phyloP scores from a whole-genome alignment of 2,888 invertebrate species.

The Drosophila anomelani region DNA sequence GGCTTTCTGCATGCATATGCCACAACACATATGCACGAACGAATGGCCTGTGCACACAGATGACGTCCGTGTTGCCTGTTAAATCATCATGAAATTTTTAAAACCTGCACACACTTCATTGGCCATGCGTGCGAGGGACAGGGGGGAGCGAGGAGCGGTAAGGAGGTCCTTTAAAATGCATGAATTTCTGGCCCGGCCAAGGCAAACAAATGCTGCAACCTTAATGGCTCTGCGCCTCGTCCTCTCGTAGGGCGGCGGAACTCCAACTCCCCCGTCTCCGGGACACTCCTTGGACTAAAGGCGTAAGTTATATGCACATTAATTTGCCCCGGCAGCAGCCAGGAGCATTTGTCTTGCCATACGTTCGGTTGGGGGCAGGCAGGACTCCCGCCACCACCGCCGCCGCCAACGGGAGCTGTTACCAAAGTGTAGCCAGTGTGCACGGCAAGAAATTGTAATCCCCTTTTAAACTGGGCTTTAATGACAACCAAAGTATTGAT shows the following conservation, averaged over 20 bases:
- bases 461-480: background rate
- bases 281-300: conserved; percentile 32
- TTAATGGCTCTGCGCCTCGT: conserved; percentile 52
- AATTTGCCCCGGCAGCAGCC: conserved; percentile 69
- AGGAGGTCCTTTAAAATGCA: conserved; percentile 68
- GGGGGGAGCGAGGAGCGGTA: background rate
- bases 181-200: conserved; percentile 47
- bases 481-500: background rate
- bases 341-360: conserved; percentile 66
- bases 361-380: conserved; percentile 22
- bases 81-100: conserved; percentile 75
- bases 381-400: conserved; percentile 19
- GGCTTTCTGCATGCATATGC: conserved; percentile 30
- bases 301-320: conserved; percentile 69
- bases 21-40: conserved; percentile 1
- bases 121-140: conserved; percentile 38
- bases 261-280: conserved; percentile 7
- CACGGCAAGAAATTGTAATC: conserved; percentile 20
- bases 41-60: conserved; percentile 20
- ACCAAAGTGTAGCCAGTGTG: conserved; percentile 18
- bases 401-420: conserved; percentile 13
- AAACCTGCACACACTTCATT: conserved; percentile 74
- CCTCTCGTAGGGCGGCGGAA: background rate
- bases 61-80: conserved; percentile 50
- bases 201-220: conserved; percentile 65